These are phyloP conservation scores for Epizoanthus scotinus DNA, from an alignment of 92 coral and sea anemone genomes.

Conservation along the genomic window DNA sequence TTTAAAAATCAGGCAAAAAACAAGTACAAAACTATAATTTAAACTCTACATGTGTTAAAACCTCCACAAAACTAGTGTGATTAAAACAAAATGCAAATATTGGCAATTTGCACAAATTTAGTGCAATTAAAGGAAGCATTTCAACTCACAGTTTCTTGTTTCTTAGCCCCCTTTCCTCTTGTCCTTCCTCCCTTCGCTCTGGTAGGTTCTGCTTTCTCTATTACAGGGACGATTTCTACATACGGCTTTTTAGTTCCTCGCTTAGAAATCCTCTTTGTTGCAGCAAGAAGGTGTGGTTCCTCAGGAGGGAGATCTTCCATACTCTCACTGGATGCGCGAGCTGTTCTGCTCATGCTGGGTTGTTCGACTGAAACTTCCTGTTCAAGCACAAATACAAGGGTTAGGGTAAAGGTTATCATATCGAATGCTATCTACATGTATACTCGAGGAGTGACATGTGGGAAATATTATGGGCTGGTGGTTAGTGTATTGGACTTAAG, in stretches of 20 bases:
- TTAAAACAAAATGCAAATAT: too few relatives aligned
- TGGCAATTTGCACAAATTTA: too few relatives aligned
- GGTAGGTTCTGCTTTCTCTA: neutral
- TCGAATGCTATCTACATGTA: too few relatives aligned
- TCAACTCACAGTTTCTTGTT: constrained; percentile 17
- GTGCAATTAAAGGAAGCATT: neutral
- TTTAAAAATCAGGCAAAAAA: too few relatives aligned
- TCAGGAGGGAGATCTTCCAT: neutral
- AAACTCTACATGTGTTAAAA: too few relatives aligned
- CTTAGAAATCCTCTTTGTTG: constrained; percentile 30
- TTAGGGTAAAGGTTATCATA: too few relatives aligned
- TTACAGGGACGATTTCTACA: neutral
- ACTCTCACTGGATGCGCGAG: neutral
- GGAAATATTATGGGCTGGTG: too few relatives aligned
- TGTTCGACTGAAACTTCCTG: neutral
- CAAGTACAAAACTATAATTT: too few relatives aligned
- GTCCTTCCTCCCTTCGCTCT: constrained; percentile 14
- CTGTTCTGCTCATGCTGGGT: neutral
- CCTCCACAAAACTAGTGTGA: too few relatives aligned
- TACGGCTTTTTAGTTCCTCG: constrained; percentile 32
- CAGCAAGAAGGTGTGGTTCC: neutral
- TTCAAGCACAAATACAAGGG: too few relatives aligned
- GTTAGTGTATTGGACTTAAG: too few relatives aligned
- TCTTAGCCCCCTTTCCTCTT: constrained; percentile 9
- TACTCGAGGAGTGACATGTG: too few relatives aligned